Conservation (phyloP, 2,888 invertebrate species). For the Myopa testacea region DNA sequence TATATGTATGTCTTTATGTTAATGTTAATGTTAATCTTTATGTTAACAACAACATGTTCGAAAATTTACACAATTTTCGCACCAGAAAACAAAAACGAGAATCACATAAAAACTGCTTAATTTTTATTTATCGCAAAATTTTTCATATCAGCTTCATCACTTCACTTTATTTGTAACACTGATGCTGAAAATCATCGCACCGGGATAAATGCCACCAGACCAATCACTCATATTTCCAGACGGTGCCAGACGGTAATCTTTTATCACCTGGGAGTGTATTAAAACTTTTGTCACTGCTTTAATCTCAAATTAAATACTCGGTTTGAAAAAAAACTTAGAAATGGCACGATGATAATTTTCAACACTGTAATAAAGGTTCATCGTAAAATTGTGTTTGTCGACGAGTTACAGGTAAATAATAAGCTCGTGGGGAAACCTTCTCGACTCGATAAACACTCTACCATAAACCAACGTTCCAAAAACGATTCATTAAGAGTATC, state of each 20-base stretch:
- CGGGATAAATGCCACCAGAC: background rate
- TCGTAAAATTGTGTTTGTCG: too few species aligned
- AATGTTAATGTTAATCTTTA: too few species aligned
- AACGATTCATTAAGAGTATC: too few species aligned
- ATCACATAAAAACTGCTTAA: conserved; percentile 1
- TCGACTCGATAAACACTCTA: too few species aligned
- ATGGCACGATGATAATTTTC: background rate
- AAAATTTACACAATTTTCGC: background rate
- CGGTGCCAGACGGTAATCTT: background rate
- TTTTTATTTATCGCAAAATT: background rate
- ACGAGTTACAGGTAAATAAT: too few species aligned
- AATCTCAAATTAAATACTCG: conserved; percentile 23
- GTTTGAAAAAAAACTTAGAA: background rate
- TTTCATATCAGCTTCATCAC: conserved; percentile 45
- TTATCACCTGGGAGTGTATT: background rate
- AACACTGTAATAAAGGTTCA: conserved; percentile 16
- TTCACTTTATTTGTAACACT: conserved; percentile 29
- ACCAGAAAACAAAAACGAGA: background rate
- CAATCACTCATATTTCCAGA: background rate
- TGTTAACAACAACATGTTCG: too few species aligned
- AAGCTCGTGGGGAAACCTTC: too few species aligned
- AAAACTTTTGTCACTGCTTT: conserved; percentile 8
- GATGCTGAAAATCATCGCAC: background rate
- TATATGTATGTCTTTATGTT: too few species aligned
- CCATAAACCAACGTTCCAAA: too few species aligned